These are phyloP conservation scores for Homarus americanus DNA, from an alignment of 1,140 invertebrate species.

Conservation along the genomic window DNA sequence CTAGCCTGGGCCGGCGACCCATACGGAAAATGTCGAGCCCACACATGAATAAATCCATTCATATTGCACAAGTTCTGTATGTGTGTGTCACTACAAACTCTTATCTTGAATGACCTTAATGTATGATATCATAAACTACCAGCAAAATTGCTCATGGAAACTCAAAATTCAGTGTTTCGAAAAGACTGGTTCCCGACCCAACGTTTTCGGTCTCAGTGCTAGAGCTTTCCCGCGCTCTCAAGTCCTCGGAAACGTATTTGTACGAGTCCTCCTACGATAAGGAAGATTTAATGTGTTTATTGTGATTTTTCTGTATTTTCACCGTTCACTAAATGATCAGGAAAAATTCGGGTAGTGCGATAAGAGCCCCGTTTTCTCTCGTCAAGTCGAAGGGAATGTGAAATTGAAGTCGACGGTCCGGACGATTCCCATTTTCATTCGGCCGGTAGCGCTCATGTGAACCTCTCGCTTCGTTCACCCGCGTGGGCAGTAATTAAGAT, in stretches of 20 bases:
- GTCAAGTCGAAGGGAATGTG: constrained; percentile 72
- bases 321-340: constrained; percentile 72
- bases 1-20: neutral
- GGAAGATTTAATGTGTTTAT: constrained; percentile 72
- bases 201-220: constrained; percentile 46
- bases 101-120: constrained; percentile 71
- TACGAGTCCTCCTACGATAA: constrained; percentile 73
- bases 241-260: constrained; percentile 71
- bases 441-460: constrained; percentile 60
- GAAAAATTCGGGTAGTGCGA: constrained; percentile 71
- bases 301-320: constrained; percentile 73
- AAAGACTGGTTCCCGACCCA: constrained; percentile 53
- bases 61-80: constrained; percentile 52
- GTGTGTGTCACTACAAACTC: constrained; percentile 67
- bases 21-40: constrained; percentile 2
- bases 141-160: constrained; percentile 65
- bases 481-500: constrained; percentile 70
- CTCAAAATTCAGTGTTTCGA: constrained; percentile 61
- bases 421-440: constrained; percentile 69
- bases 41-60: constrained; percentile 36
- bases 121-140: constrained; percentile 66
- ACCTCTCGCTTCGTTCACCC: constrained; percentile 67
- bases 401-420: constrained; percentile 71
- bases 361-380: constrained; percentile 72
- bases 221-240: constrained; percentile 37